Conservation (phyloP, 2,888 invertebrate species). For the Lasioglossum pauxillum region DNA sequence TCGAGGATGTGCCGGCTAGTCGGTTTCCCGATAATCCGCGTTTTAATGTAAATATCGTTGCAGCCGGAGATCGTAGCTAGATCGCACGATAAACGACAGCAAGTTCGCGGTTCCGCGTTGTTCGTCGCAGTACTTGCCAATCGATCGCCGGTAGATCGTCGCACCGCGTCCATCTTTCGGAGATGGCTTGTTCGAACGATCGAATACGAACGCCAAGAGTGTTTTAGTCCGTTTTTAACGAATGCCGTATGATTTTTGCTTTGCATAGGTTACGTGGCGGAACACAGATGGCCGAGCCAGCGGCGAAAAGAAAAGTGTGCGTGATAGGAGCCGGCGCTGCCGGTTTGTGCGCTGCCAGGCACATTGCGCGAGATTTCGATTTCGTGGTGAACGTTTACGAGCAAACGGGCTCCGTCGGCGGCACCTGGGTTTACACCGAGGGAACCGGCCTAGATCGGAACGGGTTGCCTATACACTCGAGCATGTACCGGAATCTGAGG, state of each 20-base stretch:
- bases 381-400: conserved; percentile 89
- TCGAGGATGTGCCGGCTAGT: background rate
- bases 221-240: background rate
- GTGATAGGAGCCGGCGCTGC: conserved; percentile 92
- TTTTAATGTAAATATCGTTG: background rate
- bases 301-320: conserved; percentile 83
- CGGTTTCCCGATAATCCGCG: background rate
- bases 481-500: conserved; percentile 92
- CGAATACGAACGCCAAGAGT: background rate
- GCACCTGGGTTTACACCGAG: conserved; percentile 92
- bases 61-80: background rate
- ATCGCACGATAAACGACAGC: background rate
- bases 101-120: background rate
- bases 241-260: background rate
- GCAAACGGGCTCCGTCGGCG: conserved; percentile 89
- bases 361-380: conserved; percentile 85
- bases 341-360: conserved; percentile 88
- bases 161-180: background rate
- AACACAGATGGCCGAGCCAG: conserved; percentile 28
- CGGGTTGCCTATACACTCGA: conserved; percentile 90
- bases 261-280: conserved; percentile 30
- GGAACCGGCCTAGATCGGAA: conserved; percentile 87
- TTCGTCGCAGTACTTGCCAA: background rate
- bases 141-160: background rate
- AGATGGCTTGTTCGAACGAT: background rate